Percentiles rank a stretch among this genome's conserved stretches.
These are phyloP conservation scores for Microtus richardsoni DNA, from an alignment of 2,113 vertebrate species.

Conservation along the genomic window DNA sequence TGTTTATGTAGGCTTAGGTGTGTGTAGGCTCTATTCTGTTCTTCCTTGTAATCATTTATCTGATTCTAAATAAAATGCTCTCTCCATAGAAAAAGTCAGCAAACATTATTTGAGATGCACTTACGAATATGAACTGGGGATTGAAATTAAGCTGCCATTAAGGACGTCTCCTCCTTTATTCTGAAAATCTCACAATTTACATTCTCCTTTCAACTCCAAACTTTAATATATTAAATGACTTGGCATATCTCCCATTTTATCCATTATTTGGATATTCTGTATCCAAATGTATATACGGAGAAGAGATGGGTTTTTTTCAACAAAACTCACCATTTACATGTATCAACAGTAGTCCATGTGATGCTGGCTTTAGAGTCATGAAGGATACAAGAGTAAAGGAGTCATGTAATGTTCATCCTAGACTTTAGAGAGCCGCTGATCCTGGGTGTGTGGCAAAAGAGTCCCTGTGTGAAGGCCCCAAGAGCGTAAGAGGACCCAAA, in stretches of 20 bases:
- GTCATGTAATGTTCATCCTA: background rate
- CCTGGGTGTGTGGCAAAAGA: background rate
- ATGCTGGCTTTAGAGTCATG: background rate
- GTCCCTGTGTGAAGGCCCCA: background rate
- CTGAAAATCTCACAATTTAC: background rate
- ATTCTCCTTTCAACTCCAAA: background rate
- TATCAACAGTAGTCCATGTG: background rate
- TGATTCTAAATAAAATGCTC: background rate
- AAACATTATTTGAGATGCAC: background rate
- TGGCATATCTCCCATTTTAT: background rate
- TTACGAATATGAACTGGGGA: background rate
- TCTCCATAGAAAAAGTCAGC: background rate
- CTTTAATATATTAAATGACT: slow-evolving; percentile 1
- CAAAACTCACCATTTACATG: background rate
- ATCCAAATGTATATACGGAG: background rate
- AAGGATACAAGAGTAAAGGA: background rate
- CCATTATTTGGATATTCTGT: background rate
- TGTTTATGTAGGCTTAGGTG: background rate
- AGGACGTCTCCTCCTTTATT: background rate
- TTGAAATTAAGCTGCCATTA: background rate
- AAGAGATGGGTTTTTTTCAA: background rate
- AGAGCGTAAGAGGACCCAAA: background rate
- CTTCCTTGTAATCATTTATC: background rate
- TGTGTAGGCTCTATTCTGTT: background rate
- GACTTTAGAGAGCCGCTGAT: background rate